phyloP scores from a whole-genome alignment of 1,140 invertebrate species.

The Camponotus vicinus region DNA sequence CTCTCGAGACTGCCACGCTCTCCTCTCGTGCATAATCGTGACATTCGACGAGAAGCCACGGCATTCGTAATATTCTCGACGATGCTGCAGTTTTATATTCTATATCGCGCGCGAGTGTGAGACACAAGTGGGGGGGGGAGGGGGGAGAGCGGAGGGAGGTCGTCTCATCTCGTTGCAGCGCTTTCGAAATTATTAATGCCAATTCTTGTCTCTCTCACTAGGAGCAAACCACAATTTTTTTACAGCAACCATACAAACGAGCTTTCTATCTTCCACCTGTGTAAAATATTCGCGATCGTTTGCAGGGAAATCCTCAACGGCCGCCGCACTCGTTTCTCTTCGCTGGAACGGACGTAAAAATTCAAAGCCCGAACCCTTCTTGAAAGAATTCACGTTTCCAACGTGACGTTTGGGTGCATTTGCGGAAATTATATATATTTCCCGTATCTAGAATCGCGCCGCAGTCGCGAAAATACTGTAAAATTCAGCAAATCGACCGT shows the following conservation, averaged over 20 bases:
- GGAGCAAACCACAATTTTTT: conserved; percentile 49
- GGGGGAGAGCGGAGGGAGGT: no score
- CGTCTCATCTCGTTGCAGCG: no score
- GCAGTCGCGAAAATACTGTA: conserved; percentile 35
- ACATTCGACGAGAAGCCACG: conserved; percentile 59
- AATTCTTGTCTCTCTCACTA: conserved; percentile 29
- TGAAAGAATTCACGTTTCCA: background rate
- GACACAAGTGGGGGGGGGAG: background rate
- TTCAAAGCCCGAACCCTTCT: background rate
- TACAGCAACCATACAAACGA: conserved; percentile 33
- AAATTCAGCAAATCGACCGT: conserved; percentile 30
- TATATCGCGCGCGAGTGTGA: background rate
- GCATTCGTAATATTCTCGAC: conserved; percentile 54
- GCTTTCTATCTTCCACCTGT: background rate
- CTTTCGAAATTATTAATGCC: conserved; percentile 65
- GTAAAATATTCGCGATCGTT: conserved; percentile 53
- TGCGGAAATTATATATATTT: conserved; percentile 22
- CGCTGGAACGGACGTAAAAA: background rate
- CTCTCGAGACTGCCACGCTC: conserved; percentile 28
- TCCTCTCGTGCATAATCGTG: conserved; percentile 28
- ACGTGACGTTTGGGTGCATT: background rate
- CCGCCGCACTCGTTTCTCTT: background rate
- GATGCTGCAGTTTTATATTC: conserved; percentile 64
- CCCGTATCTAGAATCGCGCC: background rate
- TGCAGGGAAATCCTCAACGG: conserved; percentile 34